phyloP scores from a whole-genome alignment of 2,888 invertebrate species.

The Stenotaenia linearis region DNA sequence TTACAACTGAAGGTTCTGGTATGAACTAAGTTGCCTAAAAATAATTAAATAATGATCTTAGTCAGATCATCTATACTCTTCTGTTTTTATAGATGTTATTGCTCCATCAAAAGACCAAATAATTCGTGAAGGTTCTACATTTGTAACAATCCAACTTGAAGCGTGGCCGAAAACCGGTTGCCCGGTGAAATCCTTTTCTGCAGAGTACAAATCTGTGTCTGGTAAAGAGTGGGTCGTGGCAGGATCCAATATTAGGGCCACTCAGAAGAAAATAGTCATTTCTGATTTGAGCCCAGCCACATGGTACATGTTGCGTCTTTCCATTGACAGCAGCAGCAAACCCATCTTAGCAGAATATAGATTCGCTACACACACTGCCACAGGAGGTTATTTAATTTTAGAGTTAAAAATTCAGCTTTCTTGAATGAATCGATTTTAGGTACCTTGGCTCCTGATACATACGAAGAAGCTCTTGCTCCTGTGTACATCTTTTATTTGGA shows the following conservation, averaged over 20 bases:
- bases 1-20: not conserved
- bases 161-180: slow-evolving; percentile 29
- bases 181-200: slow-evolving; percentile 20
- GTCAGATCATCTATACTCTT: not conserved
- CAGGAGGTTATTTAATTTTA: not conserved
- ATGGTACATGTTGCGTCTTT: slow-evolving; percentile 22
- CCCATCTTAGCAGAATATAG: not conserved
- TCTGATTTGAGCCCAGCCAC: slow-evolving; percentile 17
- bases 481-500: slow-evolving; percentile 6
- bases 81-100: not conserved
- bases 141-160: slow-evolving; percentile 33
- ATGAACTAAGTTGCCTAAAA: not conserved
- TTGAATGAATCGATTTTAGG: no score
- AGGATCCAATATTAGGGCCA: not conserved
- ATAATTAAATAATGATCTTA: not conserved
- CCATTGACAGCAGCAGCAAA: not conserved
- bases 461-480: not conserved
- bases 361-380: slow-evolving; percentile 17
- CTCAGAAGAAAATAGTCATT: slow-evolving; percentile 1
- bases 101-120: slow-evolving; percentile 30
- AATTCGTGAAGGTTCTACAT: slow-evolving; percentile 32
- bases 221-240: not conserved
- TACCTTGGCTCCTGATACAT: not conserved
- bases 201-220: not conserved
- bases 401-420: no score